These are phyloP conservation scores for Slavum lentiscoides DNA, from an alignment of 2,888 invertebrate species.

Conservation along the genomic window DNA sequence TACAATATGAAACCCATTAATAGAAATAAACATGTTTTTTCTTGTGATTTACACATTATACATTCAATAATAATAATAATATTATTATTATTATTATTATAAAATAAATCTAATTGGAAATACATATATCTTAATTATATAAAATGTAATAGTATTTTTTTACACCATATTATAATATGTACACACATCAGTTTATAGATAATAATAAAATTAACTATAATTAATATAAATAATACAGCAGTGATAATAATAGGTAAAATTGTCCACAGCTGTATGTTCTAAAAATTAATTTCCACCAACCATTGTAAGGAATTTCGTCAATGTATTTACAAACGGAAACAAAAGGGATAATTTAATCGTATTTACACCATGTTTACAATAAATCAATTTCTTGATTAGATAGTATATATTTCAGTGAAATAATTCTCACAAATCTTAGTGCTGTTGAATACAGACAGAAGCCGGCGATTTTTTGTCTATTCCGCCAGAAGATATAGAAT, in stretches of 20 bases:
- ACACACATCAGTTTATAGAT: slow-evolving; percentile 25
- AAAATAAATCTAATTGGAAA: slow-evolving; percentile 33
- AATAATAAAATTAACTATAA: slow-evolving; percentile 19
- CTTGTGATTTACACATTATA: slow-evolving; percentile 16
- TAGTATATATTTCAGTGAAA: no score
- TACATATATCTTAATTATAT: slow-evolving; percentile 20
- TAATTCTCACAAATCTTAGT: not conserved
- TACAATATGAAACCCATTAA: slow-evolving; percentile 44
- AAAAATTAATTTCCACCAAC: slow-evolving; percentile 24
- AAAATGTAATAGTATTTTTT: slow-evolving; percentile 13
- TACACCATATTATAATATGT: slow-evolving; percentile 18
- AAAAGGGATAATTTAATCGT: not conserved
- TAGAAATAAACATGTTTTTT: slow-evolving; percentile 20
- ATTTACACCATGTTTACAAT: no score
- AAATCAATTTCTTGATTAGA: no score
- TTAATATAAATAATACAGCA: slow-evolving; percentile 41
- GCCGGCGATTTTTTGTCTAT: slow-evolving; percentile 42
- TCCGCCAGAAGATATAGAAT: slow-evolving; percentile 23
- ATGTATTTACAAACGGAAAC: slow-evolving; percentile 19
- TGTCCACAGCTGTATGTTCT: slow-evolving; percentile 28
- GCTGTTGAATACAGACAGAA: slow-evolving; percentile 20
- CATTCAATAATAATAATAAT: slow-evolving; percentile 2
- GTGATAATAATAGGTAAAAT: slow-evolving; percentile 32
- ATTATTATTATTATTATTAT: not conserved
- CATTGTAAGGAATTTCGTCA: not conserved